phyloP scores from a whole-genome alignment of 2,888 invertebrate species.

The Cryptocephalus moraei region DNA sequence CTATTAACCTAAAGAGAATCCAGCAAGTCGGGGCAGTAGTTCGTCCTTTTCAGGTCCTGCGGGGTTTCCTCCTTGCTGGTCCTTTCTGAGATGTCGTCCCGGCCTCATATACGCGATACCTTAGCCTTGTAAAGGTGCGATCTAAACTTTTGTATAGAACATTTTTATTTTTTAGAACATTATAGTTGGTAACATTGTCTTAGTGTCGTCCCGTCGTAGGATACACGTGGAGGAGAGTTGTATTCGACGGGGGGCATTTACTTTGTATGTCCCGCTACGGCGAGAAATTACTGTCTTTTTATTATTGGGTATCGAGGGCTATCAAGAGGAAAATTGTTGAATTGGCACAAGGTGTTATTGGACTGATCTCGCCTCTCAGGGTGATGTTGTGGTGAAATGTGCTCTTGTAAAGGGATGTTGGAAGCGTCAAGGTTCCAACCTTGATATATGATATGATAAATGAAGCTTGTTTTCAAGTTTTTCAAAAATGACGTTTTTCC shows the following conservation, averaged over 20 bases:
- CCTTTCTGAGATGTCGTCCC: constrained; percentile 35
- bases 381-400: too few relatives aligned
- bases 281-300: too few relatives aligned
- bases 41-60: constrained; percentile 37
- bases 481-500: too few relatives aligned
- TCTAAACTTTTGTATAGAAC: constrained; percentile 31
- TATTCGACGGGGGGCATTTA: neutral
- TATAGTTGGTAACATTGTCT: neutral
- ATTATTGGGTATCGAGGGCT: too few relatives aligned
- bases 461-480: too few relatives aligned
- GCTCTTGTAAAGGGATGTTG: too few relatives aligned
- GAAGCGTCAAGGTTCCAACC: too few relatives aligned
- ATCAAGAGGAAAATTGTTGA: too few relatives aligned
- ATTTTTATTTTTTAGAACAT: constrained; percentile 1
- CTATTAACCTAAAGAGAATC: constrained; percentile 2
- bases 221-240: constrained; percentile 1
- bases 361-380: too few relatives aligned
- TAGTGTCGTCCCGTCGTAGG: constrained; percentile 2
- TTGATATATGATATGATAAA: too few relatives aligned
- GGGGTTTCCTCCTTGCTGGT: constrained; percentile 33
- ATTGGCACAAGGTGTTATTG: too few relatives aligned
- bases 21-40: constrained; percentile 37
- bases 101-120: constrained; percentile 35
- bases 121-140: constrained; percentile 36
- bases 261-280: too few relatives aligned